Evolutionary conservation across 2,113 vertebrate species (phyloP).

Genomic region (Xiphophorus couchianus): DNA sequence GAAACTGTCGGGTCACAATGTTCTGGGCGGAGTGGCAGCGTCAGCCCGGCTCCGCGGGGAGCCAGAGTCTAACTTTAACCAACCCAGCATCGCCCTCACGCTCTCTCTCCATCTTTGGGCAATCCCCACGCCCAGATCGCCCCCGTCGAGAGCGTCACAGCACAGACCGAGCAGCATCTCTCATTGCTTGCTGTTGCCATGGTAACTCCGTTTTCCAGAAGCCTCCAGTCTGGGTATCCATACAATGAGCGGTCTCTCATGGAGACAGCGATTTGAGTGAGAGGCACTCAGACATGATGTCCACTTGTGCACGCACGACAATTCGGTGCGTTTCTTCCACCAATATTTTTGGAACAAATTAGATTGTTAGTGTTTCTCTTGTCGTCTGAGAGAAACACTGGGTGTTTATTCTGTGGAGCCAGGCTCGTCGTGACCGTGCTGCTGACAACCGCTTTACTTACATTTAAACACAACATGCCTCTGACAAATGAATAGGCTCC

Average conservation of each 20-base stretch:
- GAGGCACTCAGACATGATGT: slow-evolving; percentile 29
- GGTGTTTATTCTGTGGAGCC: background rate
- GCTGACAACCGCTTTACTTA: slow-evolving; percentile 14
- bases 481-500: slow-evolving; percentile 62
- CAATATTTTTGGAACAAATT: background rate
- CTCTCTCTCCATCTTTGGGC: slow-evolving; percentile 54
- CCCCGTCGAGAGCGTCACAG: slow-evolving; percentile 58
- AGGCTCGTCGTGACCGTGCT: background rate
- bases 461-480: slow-evolving; percentile 28
- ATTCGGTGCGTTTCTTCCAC: background rate
- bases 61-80: slow-evolving; percentile 48
- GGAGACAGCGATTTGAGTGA: slow-evolving; percentile 51
- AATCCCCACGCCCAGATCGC: slow-evolving; percentile 49
- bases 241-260: slow-evolving; percentile 69
- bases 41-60: slow-evolving; percentile 4
- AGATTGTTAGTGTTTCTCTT: background rate
- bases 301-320: slow-evolving; percentile 27
- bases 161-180: slow-evolving; percentile 72
- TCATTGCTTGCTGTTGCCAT: slow-evolving; percentile 81
- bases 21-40: slow-evolving; percentile 18
- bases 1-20: slow-evolving; percentile 19
- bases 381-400: background rate
- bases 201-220: slow-evolving; percentile 80
- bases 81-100: background rate
- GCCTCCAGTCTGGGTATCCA: slow-evolving; percentile 68